Base-by-base conservation (phyloP, 2,888 invertebrate species). In the Agonopterix heracliana region DNA sequence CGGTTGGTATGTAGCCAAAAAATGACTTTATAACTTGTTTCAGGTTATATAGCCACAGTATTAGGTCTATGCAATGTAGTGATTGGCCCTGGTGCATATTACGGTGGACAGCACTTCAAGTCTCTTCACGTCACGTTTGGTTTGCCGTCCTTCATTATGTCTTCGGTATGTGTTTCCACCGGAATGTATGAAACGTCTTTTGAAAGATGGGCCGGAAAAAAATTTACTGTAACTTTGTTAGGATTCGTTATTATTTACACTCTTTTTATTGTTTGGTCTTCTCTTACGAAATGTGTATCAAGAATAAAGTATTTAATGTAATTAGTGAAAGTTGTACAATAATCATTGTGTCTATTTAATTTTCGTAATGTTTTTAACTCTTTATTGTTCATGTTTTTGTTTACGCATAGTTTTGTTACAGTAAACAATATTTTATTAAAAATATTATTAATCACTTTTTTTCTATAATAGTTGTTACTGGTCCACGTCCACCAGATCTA, bases 211-310 rank as follows among this genome's bases (percentile, higher is more conserved):
- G 61, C 66, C 11, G 55, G 57, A 8, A 11, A 43, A 2, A 10
- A 49, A 14, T 47, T 68, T 1, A 45, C 56, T 2, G 54, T 50
- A 44, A 47, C 72, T 38, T 54, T 79, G 43, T 50, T 67, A 46
- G 54, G 34, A 34, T 71, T 74, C 48, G 57, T 75, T 17, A 34
- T 61, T 26, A 76, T 70, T 58, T 71, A 72, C 48, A 63, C 74
- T 0, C 36, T 54, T 11, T 63, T 71, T 51, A 71, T 78, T 52
- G 42, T 66, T 13, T 12, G 1, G 10, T n/a, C 12, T 10, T 26
- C n/a, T 9, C 65, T 68, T 54, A 54, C 71, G 42, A 75, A 74
- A 60, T 75, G 65, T 61, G 53, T 67, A 45, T 60, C 59, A 46
- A 63, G 57, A 49, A 44, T 68, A 10, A 64, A 38, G n/a, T n/a